Evolutionary conservation across 64 coral and sea anemone species (phyloP), one percentile per base, ranked within the genome.

Genomic region (Trachythela sp.): DNA sequence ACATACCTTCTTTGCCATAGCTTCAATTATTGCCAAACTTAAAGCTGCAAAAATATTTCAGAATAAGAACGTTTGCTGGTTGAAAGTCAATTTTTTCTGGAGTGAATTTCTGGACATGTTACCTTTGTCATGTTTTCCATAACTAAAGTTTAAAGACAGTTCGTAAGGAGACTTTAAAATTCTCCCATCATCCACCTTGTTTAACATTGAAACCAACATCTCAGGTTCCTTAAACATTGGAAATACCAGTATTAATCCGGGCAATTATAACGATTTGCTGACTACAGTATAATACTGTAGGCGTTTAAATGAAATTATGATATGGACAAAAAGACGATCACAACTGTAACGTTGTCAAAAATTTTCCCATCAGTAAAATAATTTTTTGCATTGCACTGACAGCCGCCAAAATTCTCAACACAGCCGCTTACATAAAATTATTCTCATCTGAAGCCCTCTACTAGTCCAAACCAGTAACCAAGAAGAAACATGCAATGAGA

Each of bases 111-210:
- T 6, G 18, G 59, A 22, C 51, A 68, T 31, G 5, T n/a, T 68
- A 80, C 75, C 75, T 80, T 0, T 35, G 75, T 80, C 75, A 30
- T 80, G 75, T 37, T 80, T 80, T 14, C 75, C 75, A 80, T 15
- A 80, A 39, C 75, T 80, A 29, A 80, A 80, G 30, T 80, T 80
- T 14, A 80, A 39, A 37, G 75, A 30, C 75, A 80, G 4, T 80
- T 80, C 75, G 20, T 37, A 80, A 80, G 75, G 75, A 36, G 33
- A 5, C 17, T 80, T 80, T 29, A 80, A 36, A 80, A 80, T 80
- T 0, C 15, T 37, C 4, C 27, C 75, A 0, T 80, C 33, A 36
- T 80, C 75, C 20, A 80, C 75, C 13, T 80, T 80, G 0, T 30
- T 35, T 35, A 80, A 37, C 75, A 80, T 37, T 11, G 33, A 80